Base-by-base conservation (phyloP, 2,113 vertebrate species). In the Myotis yumanensis region DNA sequence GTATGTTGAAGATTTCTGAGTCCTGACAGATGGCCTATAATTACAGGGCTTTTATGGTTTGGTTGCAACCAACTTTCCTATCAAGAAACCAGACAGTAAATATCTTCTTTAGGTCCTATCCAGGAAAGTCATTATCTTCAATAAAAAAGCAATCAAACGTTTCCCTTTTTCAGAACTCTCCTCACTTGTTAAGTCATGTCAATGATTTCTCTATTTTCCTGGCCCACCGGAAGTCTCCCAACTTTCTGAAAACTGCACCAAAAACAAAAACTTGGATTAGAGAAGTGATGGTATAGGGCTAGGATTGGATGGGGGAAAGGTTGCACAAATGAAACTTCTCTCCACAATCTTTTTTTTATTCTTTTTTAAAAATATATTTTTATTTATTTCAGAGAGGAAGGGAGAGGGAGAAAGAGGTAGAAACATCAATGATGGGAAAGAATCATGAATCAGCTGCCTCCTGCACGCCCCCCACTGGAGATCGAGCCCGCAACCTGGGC, bases 51-150 rank as follows among this genome's bases (percentile, higher is more conserved):
- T 92, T 89, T 91, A 69, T 52, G 17, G 17, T 83, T 90, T 86
- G 15, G 17, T 37, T 89, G 10, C 23, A 51, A 66, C 22, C 43
- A 94, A 54, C 84, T 94, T 96, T 93, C 82, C 62, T 71, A 62
- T 76, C 76, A 95, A 73, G 40, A 92, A 95, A 28, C 66, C 75
- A 94, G 62, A 77, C 8, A 77, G 18, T 76, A 92, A 95, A 84
- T 87, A 32, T n/a, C 92, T 93, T 73, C 37, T 89, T 52, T 79
- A 92, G 79, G 37, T 1, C 22, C 8, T 62, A 43, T 15, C 71
- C 72, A 86, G 51, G 17, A 75, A 89, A 86, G 8, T 15, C 43
- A 86, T 84, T 89, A 52, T 72, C 43, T 66, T 94, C 69, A 89
- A 43, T 85, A 12, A 64, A 64, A 92, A 94, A 77, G 16, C 30